phyloP scores from a whole-genome alignment of 2,113 vertebrate species.

The Cyprinodon brontotheroides region DNA sequence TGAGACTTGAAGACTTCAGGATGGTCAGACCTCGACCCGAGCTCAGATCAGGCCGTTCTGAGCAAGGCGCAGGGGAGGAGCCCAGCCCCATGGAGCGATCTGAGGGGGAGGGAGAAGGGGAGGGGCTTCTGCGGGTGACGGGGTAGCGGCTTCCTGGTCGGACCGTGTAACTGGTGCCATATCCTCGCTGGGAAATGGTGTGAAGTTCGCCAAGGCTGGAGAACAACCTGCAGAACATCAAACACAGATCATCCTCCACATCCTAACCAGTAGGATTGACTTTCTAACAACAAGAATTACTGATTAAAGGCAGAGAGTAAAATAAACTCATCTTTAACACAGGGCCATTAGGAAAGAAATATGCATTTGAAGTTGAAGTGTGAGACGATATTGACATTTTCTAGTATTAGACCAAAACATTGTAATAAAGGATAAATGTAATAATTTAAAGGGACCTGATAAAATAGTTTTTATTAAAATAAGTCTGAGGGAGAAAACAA shows the following conservation, averaged over 20 bases:
- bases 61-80: constrained; percentile 64
- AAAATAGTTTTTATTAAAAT: too few relatives aligned
- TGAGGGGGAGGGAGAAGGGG: constrained; percentile 87
- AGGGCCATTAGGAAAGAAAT: too few relatives aligned
- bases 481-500: too few relatives aligned
- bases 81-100: constrained; percentile 84
- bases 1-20: constrained; percentile 97
- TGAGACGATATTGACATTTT: too few relatives aligned
- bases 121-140: constrained; percentile 91
- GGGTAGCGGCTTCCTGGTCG: constrained; percentile 95
- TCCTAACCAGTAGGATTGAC: too few relatives aligned
- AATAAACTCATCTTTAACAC: too few relatives aligned
- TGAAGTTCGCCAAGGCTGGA: constrained; percentile 97
- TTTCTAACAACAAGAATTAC: background rate
- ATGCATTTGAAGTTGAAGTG: too few relatives aligned
- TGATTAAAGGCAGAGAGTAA: background rate
- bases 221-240: constrained; percentile 87
- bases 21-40: constrained; percentile 84
- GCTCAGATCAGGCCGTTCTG: constrained; percentile 70
- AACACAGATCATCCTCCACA: too few relatives aligned
- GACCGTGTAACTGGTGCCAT: constrained; percentile 90
- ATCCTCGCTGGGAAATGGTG: constrained; percentile 96
- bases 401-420: too few relatives aligned
- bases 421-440: too few relatives aligned
- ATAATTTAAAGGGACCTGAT: too few relatives aligned